A percentile compares a stretch with the other conserved stretches of the same genome.
phyloP scores from a whole-genome alignment of 2,113 vertebrate species.

The Tragelaphus buxtoni region DNA sequence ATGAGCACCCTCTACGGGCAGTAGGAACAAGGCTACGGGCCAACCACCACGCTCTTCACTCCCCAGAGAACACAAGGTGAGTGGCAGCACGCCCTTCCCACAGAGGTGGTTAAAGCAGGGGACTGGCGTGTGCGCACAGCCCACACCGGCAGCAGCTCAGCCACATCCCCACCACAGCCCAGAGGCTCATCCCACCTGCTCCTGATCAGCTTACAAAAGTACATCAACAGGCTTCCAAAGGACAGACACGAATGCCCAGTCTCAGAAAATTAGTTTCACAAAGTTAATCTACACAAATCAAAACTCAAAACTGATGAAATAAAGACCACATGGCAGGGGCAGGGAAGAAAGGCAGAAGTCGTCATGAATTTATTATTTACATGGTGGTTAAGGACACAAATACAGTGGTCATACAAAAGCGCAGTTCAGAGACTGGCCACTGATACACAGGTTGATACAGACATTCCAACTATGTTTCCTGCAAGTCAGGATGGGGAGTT shows the following conservation, averaged over 20 bases:
- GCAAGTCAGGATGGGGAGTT: not conserved
- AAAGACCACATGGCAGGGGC: conserved; percentile 33
- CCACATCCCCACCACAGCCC: accelerated
- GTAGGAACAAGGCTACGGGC: accelerated
- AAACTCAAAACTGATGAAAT: not conserved
- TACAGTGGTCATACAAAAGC: conserved; percentile 53
- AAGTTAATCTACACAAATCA: too few species aligned
- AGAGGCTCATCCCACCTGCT: not conserved
- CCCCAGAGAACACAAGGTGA: too few species aligned
- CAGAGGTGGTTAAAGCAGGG: not conserved
- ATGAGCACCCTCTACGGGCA: not conserved
- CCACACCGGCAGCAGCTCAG: not conserved
- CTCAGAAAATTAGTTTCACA: not conserved
- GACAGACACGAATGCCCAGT: not conserved
- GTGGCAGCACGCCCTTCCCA: not conserved
- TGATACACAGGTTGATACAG: conserved; percentile 1
- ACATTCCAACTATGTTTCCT: not conserved
- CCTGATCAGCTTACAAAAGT: not conserved
- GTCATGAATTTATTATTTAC: conserved; percentile 97
- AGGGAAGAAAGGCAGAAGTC: conserved; percentile 81
- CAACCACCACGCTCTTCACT: too few species aligned
- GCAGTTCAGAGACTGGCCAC: conserved; percentile 16
- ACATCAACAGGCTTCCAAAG: not conserved
- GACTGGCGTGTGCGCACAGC: not conserved
- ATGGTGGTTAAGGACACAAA: conserved; percentile 85